These are phyloP conservation scores for Osedax frankpressi DNA, from an alignment of 2,888 invertebrate genomes.

Conservation along the genomic window DNA sequence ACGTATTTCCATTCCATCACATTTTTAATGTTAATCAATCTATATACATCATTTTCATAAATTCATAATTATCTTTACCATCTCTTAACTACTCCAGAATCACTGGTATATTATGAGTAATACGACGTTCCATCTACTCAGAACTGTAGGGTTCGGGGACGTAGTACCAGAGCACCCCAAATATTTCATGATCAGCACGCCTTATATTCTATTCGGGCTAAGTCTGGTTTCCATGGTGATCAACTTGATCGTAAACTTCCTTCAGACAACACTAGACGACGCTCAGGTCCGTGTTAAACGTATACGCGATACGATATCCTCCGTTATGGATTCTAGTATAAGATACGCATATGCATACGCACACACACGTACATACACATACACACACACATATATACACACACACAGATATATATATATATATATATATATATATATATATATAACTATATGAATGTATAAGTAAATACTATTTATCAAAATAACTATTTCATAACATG, in stretches of 20 bases:
- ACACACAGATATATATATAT: neutral
- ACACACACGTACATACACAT: too few relatives aligned
- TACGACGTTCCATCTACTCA: slow-evolving; percentile 50
- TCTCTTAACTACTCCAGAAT: too few relatives aligned
- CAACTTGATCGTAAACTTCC: slow-evolving; percentile 48
- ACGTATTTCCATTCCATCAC: too few relatives aligned
- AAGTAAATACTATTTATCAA: too few relatives aligned
- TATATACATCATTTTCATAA: too few relatives aligned
- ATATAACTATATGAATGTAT: neutral
- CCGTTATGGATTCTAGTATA: too few relatives aligned
- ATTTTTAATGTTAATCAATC: too few relatives aligned
- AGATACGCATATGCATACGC: too few relatives aligned
- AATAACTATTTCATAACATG: too few relatives aligned
- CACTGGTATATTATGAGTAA: too few relatives aligned
- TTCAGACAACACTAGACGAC: slow-evolving; percentile 9
- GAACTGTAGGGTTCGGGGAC: slow-evolving; percentile 92
- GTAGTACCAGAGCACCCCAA: slow-evolving; percentile 72
- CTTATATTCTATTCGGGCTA: slow-evolving; percentile 83
- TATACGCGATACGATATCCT: too few relatives aligned
- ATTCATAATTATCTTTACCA: too few relatives aligned
- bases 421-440: neutral
- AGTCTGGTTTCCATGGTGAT: slow-evolving; percentile 93
- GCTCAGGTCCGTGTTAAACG: neutral
- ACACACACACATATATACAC: neutral
- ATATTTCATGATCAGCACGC: slow-evolving; percentile 77